Evolutionary conservation across 2,113 vertebrate genomes (phyloP), one percentile per base, ranked within the genome.

Genomic region (Synodontis membranacea): DNA sequence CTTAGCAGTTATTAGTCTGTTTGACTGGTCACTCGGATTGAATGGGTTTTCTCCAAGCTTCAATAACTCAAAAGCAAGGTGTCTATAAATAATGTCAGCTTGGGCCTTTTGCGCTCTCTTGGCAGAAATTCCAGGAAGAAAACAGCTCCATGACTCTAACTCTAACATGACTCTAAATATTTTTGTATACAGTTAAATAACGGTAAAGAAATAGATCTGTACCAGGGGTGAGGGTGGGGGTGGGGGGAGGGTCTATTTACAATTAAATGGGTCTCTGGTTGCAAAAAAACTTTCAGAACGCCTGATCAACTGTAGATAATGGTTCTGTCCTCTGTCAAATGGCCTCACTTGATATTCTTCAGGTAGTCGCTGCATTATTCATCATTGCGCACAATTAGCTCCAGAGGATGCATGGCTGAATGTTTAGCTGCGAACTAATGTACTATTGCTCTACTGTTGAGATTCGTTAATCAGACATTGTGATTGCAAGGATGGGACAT

Each of bases 221-320:
- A 34, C 17, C 10, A n/a, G 7, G 21, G 68, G n/a, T 19, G 48
- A 15, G 21, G 68, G n/a, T n/a, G n/a, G n/a, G n/a, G n/a, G n/a
- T n/a, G n/a, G n/a, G n/a, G n/a, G n/a, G n/a, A n/a, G 19, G 2
- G 21, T 72, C 21, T 42, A 9, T 72, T 19, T 68, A 37, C 34
- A 37, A 19, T 37, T 17, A 31, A 34, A 52, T 37, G 31, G 4
- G 3, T 56, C 2, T 10, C 46, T 79, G 48, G 19, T 79, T 54
- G 7, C 72, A 34, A 54, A 54, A 54, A 23, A 54, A 48, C 12
- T 21, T 78, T 10, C 5, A 8, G 21, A 44, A 25, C 9, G 46
- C 25, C 25, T 15, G 23, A 88, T 87, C 91, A n/a, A n/a, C n/a
- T n/a, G n/a, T 93, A 89, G 74, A 88, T 72, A 64, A 66, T 21